These are phyloP conservation scores for Oryzias melastigma DNA, from an alignment of 2,113 vertebrate species.

Conservation along the genomic window DNA sequence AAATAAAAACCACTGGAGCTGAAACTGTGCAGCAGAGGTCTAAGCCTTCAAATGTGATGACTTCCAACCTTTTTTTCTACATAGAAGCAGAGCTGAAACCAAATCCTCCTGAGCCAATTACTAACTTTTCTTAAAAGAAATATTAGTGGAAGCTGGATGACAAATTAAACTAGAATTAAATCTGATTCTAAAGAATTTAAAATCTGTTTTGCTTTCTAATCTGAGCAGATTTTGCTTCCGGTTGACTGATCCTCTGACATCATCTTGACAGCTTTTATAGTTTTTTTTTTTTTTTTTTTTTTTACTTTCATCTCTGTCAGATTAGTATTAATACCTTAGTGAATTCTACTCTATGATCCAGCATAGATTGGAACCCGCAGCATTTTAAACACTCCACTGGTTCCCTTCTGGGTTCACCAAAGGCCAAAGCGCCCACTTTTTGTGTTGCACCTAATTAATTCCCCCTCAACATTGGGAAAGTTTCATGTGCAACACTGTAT, in stretches of 20 bases:
- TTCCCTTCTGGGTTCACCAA: slow-evolving; percentile 43
- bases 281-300: slow-evolving; percentile 38
- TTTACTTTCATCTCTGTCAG: slow-evolving; percentile 17
- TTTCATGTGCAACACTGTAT: slow-evolving; percentile 76
- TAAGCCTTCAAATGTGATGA: too few relatives aligned
- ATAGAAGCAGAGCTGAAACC: too few relatives aligned
- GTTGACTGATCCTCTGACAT: slow-evolving; percentile 34
- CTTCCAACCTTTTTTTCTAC: too few relatives aligned
- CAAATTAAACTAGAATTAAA: too few relatives aligned
- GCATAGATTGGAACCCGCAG: slow-evolving; percentile 37
- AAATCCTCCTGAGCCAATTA: too few relatives aligned
- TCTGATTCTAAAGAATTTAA: too few relatives aligned
- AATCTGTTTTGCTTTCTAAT: too few relatives aligned
- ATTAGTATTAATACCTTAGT: slow-evolving; percentile 54
- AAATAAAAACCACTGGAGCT: too few relatives aligned
- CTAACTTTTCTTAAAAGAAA: too few relatives aligned
- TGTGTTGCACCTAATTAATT: slow-evolving; percentile 75
- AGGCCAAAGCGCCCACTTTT: slow-evolving; percentile 58
- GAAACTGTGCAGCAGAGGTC: too few relatives aligned
- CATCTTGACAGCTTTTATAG: slow-evolving; percentile 49
- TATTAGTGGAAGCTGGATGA: too few relatives aligned
- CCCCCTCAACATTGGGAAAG: slow-evolving; percentile 63
- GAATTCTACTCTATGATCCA: slow-evolving; percentile 31
- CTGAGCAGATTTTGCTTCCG: slow-evolving; percentile 4
- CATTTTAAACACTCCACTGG: slow-evolving; percentile 54